phyloP scores from a whole-genome alignment of 2,797 vertebrate species.

The Schizothorax lantsangensis region DNA sequence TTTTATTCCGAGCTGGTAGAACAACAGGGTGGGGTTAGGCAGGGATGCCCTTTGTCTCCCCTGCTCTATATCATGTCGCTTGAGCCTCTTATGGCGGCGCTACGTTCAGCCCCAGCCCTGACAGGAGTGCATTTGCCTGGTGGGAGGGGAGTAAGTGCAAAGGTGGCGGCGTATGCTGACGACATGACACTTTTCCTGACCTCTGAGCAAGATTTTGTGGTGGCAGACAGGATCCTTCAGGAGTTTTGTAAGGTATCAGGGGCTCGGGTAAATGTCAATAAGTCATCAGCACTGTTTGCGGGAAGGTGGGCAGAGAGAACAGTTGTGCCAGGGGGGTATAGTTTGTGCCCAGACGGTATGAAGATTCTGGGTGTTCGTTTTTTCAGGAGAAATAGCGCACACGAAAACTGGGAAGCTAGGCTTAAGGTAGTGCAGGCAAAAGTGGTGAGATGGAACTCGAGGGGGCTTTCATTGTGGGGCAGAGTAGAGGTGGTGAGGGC shows the following conservation, averaged over 20 bases:
- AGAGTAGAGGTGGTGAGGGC: too few relatives aligned
- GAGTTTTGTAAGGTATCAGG: not conserved
- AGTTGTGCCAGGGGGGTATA: not conserved
- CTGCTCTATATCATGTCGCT: not conserved
- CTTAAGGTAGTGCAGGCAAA: too few relatives aligned
- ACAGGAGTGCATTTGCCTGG: not conserved
- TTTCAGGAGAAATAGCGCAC: too few relatives aligned
- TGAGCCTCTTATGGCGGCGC: not conserved
- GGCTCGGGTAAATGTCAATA: not conserved
- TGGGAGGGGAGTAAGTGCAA: not conserved
- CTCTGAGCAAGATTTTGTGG: not conserved
- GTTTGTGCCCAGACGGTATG: not conserved
- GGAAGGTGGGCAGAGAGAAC: not conserved
- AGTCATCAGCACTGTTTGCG: not conserved
- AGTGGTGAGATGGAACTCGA: too few relatives aligned
- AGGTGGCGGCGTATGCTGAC: slow-evolving; percentile 3
- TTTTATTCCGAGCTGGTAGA: not conserved
- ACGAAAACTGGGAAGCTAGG: too few relatives aligned
- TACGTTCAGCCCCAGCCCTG: not conserved
- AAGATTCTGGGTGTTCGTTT: too few relatives aligned
- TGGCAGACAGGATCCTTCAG: not conserved
- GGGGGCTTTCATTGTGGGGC: too few relatives aligned
- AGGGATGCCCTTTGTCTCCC: slow-evolving; percentile 18
- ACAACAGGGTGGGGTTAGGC: not conserved
- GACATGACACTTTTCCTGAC: not conserved